Evolutionary conservation across 2,113 vertebrate genomes (phyloP), one percentile per base, ranked within the genome.

Genomic region (Pseudonaja textilis): DNA sequence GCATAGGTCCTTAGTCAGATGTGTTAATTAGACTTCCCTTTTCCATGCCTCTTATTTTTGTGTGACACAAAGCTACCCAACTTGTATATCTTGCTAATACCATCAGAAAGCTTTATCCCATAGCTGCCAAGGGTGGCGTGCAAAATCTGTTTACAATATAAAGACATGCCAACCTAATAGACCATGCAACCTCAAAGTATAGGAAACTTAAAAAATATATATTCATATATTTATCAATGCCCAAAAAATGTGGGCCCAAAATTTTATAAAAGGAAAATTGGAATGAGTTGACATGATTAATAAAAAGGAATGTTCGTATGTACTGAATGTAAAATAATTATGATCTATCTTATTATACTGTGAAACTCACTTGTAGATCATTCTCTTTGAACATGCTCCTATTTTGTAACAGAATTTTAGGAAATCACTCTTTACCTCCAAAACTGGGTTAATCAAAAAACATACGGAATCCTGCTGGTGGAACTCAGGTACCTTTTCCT

Each of bases 111-210:
- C 93, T 93, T 47, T 0, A 94, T 93, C 92, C 93, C 97, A 95
- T 96, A 97, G 97, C 97, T 97, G 97, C 98, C 97, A 95, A 96
- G 96, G 95, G 91, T 96, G 97, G 97, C 97, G 96, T 98, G 98
- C 97, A 97, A 97, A 97, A 96, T 97, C 97, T 94, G 96, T 97
- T 89, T 97, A 97, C 96, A 95, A 96, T 96, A 97, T 93, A 97
- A 97, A 98, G 98, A 98, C 98, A 99, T 99, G 98, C 98, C 95
- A 97, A 98, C 97, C 97, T 95, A 95, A 97, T 95, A 95, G 97
- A 97, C 97, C 98, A 98, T 99, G 99, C 98, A 98, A 97, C 97
- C 96, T 97, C 97, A 95, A 97, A 96, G 95, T 96, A 97, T 97
- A 97, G 97, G 97, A 97, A 97, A 97, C 97, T 97, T 98, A 97